A percentile compares a stretch with the other conserved stretches of the same genome.
Evolutionary conservation across 1,140 invertebrate genomes (phyloP).

Genomic region (Portunus trituberculatus): DNA sequence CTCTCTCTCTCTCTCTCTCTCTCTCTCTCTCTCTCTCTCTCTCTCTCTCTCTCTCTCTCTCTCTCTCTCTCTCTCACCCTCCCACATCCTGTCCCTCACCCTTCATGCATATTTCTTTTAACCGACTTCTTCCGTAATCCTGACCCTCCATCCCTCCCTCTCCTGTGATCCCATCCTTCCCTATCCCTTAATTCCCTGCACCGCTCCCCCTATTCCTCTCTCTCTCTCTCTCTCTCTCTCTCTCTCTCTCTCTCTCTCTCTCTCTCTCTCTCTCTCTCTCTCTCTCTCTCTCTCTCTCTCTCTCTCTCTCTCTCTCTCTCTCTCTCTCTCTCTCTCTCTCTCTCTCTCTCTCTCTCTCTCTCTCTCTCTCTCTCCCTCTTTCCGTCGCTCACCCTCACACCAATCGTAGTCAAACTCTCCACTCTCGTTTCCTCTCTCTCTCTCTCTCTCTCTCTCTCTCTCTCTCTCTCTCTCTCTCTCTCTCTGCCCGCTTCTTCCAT

Average conservation of each 20-base stretch:
- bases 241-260: not conserved
- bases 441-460: not conserved
- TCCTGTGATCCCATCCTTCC: constrained; percentile 5
- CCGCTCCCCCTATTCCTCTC: not conserved
- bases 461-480: not conserved
- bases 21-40: constrained; percentile 39
- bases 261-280: not conserved
- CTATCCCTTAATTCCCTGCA: not conserved
- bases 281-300: not conserved
- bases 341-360: not conserved
- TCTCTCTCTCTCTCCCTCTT: not conserved
- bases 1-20: not conserved
- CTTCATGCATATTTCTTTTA: constrained; percentile 14
- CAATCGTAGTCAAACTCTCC: not conserved
- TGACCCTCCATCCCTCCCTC: constrained; percentile 25
- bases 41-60: not conserved
- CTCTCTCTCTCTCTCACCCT: not conserved
- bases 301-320: not conserved
- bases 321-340: not conserved
- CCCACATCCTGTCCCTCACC: not conserved
- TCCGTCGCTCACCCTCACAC: not conserved
- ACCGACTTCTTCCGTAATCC: not conserved
- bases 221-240: not conserved
- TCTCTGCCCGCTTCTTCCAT: not conserved
- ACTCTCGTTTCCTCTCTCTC: not conserved